A percentile compares a stretch with the other conserved stretches of the same genome.
phyloP scores from a whole-genome alignment of 1,140 invertebrate genomes.

The Trichomalopsis sarcophagae region DNA sequence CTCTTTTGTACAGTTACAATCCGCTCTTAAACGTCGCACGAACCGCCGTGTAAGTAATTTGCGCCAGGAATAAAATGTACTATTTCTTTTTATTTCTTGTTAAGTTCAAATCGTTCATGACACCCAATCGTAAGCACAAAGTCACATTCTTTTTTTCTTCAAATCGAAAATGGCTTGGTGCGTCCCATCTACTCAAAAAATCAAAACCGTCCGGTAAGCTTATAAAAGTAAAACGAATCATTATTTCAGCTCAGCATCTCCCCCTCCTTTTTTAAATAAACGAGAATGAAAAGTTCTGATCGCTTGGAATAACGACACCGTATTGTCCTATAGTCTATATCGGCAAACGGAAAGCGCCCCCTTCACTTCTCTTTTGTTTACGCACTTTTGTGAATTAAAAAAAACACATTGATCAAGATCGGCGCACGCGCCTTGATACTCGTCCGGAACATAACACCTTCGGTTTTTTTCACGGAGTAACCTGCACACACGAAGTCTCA shows the following conservation, averaged over 20 bases:
- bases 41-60: constrained; percentile 41
- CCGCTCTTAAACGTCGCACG: background rate
- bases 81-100: constrained; percentile 28
- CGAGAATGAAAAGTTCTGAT: constrained; percentile 55
- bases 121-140: constrained; percentile 47
- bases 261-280: constrained; percentile 23
- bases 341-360: constrained; percentile 54
- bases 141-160: constrained; percentile 34
- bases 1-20: constrained; percentile 10
- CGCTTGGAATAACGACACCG: constrained; percentile 57
- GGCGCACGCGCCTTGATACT: constrained; percentile 52
- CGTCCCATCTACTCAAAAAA: constrained; percentile 58
- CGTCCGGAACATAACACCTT: constrained; percentile 54
- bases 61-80: constrained; percentile 39
- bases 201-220: constrained; percentile 59
- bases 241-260: constrained; percentile 44
- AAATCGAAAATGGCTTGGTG: constrained; percentile 50
- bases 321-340: constrained; percentile 58
- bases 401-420: constrained; percentile 53
- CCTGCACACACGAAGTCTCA: constrained; percentile 50
- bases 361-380: constrained; percentile 33
- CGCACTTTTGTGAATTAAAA: constrained; percentile 48
- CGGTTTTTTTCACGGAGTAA: constrained; percentile 49
- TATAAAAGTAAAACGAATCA: constrained; percentile 61
- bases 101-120: constrained; percentile 37